phyloP scores from a whole-genome alignment of 2,888 invertebrate species.

The Leptinotarsa haldemani region DNA sequence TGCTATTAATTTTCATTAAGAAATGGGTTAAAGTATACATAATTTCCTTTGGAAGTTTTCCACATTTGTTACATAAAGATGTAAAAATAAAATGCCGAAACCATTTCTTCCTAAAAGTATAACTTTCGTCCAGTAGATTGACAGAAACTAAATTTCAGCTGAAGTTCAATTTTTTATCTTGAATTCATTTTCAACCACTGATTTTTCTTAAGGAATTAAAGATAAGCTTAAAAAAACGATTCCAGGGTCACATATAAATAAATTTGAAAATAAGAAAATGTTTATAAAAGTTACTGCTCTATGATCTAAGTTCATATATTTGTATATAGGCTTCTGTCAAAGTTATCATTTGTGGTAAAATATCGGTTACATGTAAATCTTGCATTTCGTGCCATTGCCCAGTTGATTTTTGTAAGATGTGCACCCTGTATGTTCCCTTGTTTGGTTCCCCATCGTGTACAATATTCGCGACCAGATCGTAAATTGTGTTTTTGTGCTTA shows the following conservation, averaged over 20 bases:
- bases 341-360: constrained; percentile 99
- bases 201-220: no score
- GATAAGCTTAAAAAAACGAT: no score
- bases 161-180: no score
- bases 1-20: no score
- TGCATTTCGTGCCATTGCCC: constrained; percentile 89
- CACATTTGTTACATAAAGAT: no score
- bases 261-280: background rate
- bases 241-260: background rate
- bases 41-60: no score
- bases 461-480: constrained; percentile 98
- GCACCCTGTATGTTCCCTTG: constrained; percentile 94
- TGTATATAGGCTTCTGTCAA: constrained; percentile 99
- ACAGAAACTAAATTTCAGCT: no score
- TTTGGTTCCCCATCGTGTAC: constrained; percentile 98
- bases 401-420: constrained; percentile 89
- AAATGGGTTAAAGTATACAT: no score
- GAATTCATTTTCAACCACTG: no score
- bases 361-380: constrained; percentile 98
- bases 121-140: no score
- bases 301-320: constrained; percentile 72
- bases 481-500: constrained; percentile 84
- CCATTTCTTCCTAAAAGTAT: no score
- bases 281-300: constrained; percentile 19
- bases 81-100: no score